Evolutionary conservation across 2,888 invertebrate species (phyloP).

Genomic region (Agrochola lychnidis): DNA sequence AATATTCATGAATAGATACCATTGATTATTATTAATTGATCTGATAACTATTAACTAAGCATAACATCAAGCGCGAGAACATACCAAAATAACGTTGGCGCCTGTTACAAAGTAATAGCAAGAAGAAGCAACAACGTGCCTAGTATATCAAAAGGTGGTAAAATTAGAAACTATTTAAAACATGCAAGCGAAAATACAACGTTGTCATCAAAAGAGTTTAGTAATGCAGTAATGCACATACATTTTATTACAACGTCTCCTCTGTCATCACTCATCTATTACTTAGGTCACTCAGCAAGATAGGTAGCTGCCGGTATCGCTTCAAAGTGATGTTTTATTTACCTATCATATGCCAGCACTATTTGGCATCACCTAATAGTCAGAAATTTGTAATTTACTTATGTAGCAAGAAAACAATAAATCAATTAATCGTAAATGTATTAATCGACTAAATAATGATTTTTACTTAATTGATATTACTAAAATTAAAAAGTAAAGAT

Average conservation of each 20-base stretch:
- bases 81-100: background rate
- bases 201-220: background rate
- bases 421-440: too few relatives aligned
- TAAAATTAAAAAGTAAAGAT: constrained; percentile 7
- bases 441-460: background rate
- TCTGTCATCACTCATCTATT: background rate
- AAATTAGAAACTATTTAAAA: background rate
- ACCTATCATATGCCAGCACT: background rate
- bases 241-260: background rate
- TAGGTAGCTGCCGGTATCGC: background rate
- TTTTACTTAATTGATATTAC: background rate
- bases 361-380: background rate
- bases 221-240: too few relatives aligned
- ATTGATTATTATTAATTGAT: background rate
- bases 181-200: background rate
- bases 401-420: background rate
- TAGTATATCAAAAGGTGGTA: too few relatives aligned
- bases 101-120: constrained; percentile 24
- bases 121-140: background rate
- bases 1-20: background rate
- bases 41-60: background rate
- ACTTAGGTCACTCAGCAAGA: background rate
- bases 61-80: too few relatives aligned
- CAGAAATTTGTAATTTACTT: too few relatives aligned
- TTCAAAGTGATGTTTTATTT: background rate